A percentile compares a stretch with the other conserved stretches of the same genome.
phyloP scores from a whole-genome alignment of 2,888 invertebrate genomes.

The Melieria omissa region DNA sequence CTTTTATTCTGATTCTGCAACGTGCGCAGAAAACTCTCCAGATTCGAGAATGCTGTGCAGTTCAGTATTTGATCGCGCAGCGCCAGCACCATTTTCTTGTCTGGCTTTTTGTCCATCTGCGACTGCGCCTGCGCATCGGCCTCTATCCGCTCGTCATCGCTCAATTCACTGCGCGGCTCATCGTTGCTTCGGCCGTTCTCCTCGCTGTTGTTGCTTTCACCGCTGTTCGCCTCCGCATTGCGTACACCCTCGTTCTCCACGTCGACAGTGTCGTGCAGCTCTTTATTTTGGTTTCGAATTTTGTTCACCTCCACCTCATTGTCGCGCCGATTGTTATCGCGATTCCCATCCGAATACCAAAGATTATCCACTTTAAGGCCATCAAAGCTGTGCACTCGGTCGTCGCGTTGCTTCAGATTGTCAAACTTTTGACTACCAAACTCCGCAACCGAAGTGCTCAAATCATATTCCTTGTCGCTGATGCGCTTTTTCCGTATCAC shows the following conservation, averaged over 20 bases:
- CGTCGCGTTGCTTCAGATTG: constrained; percentile 40
- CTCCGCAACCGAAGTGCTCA: constrained; percentile 8
- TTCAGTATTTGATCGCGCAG: constrained; percentile 46
- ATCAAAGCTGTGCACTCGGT: constrained; percentile 28
- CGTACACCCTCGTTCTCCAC: constrained; percentile 34
- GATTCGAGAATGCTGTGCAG: constrained; percentile 43
- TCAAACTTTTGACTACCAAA: constrained; percentile 41
- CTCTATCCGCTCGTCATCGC: not conserved
- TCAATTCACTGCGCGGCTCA: not conserved
- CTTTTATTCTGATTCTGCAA: constrained; percentile 6
- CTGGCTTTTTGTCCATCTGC: constrained; percentile 39
- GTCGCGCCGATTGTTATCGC: constrained; percentile 18
- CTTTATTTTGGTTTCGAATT: constrained; percentile 7
- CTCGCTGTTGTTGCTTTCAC: constrained; percentile 40
- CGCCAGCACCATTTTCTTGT: constrained; percentile 22
- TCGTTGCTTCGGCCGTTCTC: constrained; percentile 23
- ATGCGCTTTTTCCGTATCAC: constrained; percentile 11
- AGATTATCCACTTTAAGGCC: constrained; percentile 42
- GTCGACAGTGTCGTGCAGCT: constrained; percentile 28
- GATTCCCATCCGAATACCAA: constrained; percentile 33
- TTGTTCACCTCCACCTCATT: not conserved
- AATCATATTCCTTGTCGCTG: constrained; percentile 21
- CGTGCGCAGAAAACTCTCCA: constrained; percentile 46
- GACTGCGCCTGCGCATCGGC: not conserved
- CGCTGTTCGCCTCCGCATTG: not conserved